Evolutionary conservation across 2,888 invertebrate genomes (phyloP), one percentile per base, ranked within the genome.

Genomic region (Sicus ferrugineus): DNA sequence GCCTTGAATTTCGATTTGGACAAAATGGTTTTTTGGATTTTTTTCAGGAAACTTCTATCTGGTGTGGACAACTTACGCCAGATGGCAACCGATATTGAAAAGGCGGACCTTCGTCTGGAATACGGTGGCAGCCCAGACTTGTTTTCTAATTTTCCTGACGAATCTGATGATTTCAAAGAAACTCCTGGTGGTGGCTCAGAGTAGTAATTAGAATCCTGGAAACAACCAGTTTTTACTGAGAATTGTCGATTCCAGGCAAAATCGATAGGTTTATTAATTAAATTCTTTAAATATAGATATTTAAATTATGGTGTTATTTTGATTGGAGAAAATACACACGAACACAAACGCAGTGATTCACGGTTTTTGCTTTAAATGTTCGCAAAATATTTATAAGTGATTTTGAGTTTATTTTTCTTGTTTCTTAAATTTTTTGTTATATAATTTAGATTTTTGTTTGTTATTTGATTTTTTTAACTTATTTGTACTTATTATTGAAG

Each of bases 11-110:
- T n/a, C n/a, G n/a, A n/a, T n/a, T n/a, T n/a, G n/a, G n/a, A n/a
- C n/a, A n/a, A n/a, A n/a, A n/a, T n/a, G n/a, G n/a, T n/a, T n/a
- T n/a, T n/a, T n/a, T n/a, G n/a, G n/a, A n/a, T n/a, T 63, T 28
- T 52, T 52, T 59, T 16, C 77, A 91, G 91, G 79, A 90, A 91
- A 87, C 81, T 91, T 73, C 85, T 91, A 77, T 87, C 87, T 71
- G 91, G 91, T 58, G 90, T 91, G 65, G 90, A 89, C 76, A 91
- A 90, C 83, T 84, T 91, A 70, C 86, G 90, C 76, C 86, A 89
- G 77, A 87, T 91, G 82, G 91, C 91, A 23, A 87, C 89, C 48
- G 86, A 88, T 46, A 83, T 91, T 75, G 90, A 91, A 77, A 89
- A 88, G 76, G 83, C 88, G 80, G 87, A 89, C 78, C 63, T 73